A percentile compares a stretch with the other conserved stretches of the same genome.
Conservation (phyloP, 64 coral and sea anemone species). For the Trachythela sp. region DNA sequence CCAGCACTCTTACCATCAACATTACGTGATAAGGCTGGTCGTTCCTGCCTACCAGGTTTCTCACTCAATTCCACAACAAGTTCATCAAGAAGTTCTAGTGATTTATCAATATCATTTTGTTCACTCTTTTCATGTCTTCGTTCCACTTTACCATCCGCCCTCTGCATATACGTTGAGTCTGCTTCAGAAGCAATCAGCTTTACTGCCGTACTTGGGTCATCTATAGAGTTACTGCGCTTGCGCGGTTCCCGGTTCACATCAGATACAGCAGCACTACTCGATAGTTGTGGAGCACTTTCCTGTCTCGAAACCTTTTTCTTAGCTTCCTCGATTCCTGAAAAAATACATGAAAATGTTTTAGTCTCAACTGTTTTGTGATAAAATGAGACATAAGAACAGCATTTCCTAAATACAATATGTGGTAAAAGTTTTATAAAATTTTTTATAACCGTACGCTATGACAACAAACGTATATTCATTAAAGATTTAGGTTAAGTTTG, state of each 20-base stretch:
- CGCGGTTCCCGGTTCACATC: background rate
- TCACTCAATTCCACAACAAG: slow-evolving; percentile 16
- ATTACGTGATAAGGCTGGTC: slow-evolving; percentile 8
- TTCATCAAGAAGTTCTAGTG: slow-evolving; percentile 15
- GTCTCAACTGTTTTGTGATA: no score
- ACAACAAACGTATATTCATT: no score
- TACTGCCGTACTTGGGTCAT: background rate
- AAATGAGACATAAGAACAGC: no score
- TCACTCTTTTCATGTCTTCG: background rate
- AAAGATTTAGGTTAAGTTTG: no score
- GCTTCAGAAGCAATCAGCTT: slow-evolving; percentile 13
- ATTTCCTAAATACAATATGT: no score
- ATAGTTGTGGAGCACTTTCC: background rate
- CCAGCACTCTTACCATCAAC: slow-evolving; percentile 21
- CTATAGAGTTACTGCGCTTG: background rate
- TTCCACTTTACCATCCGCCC: slow-evolving; percentile 11
- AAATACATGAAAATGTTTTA: background rate
- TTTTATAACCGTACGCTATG: no score
- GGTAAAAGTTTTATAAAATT: no score
- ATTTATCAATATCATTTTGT: background rate
- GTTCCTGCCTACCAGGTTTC: background rate
- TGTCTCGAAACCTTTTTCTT: background rate
- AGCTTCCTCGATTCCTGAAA: background rate
- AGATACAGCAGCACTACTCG: background rate
- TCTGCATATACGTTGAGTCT: background rate